Percentiles rank a stretch among this genome's conserved stretches.
These are phyloP conservation scores for Baryphthengus martii DNA, from an alignment of 2,113 vertebrate genomes.

Conservation along the genomic window DNA sequence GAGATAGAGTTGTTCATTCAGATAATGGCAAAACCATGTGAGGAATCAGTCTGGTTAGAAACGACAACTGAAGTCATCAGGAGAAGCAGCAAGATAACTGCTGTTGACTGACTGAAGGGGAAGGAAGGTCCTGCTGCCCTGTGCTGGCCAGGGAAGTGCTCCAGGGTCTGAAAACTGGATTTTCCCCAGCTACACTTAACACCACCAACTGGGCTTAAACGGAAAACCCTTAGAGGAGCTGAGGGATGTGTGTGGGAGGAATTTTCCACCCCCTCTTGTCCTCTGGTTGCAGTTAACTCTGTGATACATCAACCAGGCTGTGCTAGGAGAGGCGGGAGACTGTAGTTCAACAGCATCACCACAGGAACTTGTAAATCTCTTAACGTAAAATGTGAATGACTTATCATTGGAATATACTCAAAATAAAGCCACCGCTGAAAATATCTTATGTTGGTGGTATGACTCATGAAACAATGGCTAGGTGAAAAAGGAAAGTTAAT, in stretches of 20 bases:
- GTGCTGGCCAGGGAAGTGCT: fast-evolving
- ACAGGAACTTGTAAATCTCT: neutral
- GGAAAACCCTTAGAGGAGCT: neutral
- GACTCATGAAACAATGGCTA: conserved; percentile 8
- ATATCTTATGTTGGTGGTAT: neutral
- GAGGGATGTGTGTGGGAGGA: neutral
- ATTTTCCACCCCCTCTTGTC: neutral
- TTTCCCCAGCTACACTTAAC: neutral
- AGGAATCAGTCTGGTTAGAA: neutral
- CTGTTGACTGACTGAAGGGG: neutral
- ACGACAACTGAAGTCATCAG: neutral
- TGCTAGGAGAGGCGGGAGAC: neutral
- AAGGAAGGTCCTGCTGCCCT: neutral
- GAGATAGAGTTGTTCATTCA: neutral
- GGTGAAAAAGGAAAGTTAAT: neutral
- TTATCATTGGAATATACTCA: neutral
- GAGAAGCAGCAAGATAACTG: neutral
- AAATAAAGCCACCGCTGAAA: neutral
- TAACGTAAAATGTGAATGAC: neutral
- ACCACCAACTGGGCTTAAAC: neutral
- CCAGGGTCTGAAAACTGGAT: neutral
- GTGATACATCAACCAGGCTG: neutral
- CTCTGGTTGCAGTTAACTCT: neutral
- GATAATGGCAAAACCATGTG: neutral
- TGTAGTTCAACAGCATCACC: neutral